Evolutionary conservation across 2,888 invertebrate species (phyloP).

Genomic region (Digitonthophagus gazella): DNA sequence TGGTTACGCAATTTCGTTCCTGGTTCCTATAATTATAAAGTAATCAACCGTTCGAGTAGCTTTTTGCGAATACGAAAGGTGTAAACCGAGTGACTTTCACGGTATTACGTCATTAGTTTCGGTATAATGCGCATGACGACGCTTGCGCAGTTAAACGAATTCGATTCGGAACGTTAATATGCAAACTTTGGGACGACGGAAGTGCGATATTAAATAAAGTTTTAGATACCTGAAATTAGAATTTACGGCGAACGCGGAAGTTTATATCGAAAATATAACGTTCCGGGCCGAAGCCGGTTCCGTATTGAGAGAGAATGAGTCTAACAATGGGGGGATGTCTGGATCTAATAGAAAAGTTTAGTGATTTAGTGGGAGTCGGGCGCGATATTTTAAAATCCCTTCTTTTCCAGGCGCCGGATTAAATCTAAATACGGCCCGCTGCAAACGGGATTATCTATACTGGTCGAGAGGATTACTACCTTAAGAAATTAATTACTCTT

Average conservation of each 20-base stretch:
- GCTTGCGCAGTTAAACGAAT: too few relatives aligned
- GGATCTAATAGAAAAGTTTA: background rate
- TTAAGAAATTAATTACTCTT: constrained; percentile 11
- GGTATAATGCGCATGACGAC: too few relatives aligned
- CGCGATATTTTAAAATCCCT: constrained; percentile 8
- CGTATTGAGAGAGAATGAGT: background rate
- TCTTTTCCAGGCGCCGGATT: background rate
- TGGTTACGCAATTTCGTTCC: background rate
- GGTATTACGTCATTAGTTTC: background rate
- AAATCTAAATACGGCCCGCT: constrained; percentile 11
- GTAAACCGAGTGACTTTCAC: background rate
- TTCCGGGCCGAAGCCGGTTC: background rate
- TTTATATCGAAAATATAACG: constrained; percentile 1
- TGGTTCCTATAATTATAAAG: background rate
- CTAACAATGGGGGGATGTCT: background rate
- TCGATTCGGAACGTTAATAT: background rate
- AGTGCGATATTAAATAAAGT: background rate
- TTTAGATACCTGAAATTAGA: background rate
- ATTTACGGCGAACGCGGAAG: background rate
- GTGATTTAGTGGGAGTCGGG: background rate
- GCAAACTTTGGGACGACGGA: background rate
- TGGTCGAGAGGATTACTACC: constrained; percentile 6
- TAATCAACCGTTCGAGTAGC: too few relatives aligned
- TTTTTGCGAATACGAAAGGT: background rate
- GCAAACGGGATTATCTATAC: constrained; percentile 8